A percentile compares a stretch with the other conserved stretches of the same genome.
Conservation (phyloP, 2,797 vertebrate species). For the Halcyon badia region DNA sequence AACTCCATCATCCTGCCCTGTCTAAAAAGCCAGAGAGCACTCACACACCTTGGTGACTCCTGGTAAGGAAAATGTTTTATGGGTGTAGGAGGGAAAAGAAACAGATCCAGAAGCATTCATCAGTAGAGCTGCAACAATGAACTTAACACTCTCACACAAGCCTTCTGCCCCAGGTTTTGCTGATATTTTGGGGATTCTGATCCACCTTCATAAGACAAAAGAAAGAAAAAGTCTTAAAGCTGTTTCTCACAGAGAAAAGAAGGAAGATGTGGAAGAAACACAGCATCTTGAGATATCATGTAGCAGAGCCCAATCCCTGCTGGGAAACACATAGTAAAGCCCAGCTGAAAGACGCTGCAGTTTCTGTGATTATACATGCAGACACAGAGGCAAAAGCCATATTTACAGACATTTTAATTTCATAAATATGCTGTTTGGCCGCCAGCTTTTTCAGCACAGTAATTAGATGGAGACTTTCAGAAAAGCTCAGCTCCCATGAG, state of each 20-base stretch:
- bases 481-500: neutral
- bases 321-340: neutral
- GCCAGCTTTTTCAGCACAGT: neutral
- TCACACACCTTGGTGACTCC: neutral
- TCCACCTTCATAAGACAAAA: neutral
- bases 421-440: neutral
- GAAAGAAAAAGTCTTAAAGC: neutral
- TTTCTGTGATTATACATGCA: neutral
- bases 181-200: neutral
- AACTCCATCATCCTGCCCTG: neutral
- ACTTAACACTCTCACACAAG: neutral
- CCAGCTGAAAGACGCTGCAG: neutral
- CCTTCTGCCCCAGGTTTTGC: neutral
- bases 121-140: neutral
- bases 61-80: fast-evolving
- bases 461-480: constrained; percentile 20
- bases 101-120: neutral
- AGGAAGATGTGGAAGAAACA: neutral
- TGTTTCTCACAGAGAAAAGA: neutral
- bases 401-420: neutral
- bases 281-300: fast-evolving
- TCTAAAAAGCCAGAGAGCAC: neutral
- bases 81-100: neutral
- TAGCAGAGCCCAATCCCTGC: neutral
- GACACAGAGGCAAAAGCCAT: neutral